Base-by-base conservation (phyloP, 2,888 invertebrate genomes). In the Acanthosepion lycidas region DNA sequence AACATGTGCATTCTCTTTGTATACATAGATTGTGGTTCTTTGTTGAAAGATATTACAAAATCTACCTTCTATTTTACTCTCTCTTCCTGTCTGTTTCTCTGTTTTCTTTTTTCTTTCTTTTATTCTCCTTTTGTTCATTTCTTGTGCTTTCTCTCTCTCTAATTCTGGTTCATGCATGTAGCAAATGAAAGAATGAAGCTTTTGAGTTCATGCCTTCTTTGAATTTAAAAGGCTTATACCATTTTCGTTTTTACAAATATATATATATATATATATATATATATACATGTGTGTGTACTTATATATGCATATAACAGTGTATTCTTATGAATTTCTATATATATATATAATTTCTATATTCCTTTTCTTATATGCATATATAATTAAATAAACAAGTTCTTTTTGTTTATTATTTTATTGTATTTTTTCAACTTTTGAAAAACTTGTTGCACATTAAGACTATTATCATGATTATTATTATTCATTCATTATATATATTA, bases 1-100 rank as follows among this genome's bases (percentile, higher is more conserved):
- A n/a, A 78, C 78, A 12, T 78, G n/a, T n/a, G 15, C n/a, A 78
- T 78, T 78, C 78, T n/a, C 78, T 12, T 33, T 78, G n/a, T 78
- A 9, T n/a, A 78, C n/a, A 78, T 0, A 78, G n/a, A 78, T n/a
- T n/a, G 78, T 12, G 15, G 33, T 33, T 78, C 78, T 78, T 78
- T 78, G 78, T 78, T 78, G 78, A 78, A n/a, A 78, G 78, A 78
- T 78, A 78, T 78, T 33, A 78, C 78, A 78, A 78, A 78, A 78
- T n/a, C n/a, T n/a, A 5, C 15, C n/a, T 78, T n/a, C 78, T 33
- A 33, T 78, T 78, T n/a, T n/a, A 78, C 78, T 33, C 78, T 78
- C n/a, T 78, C 78, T 78, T 6, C n/a, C n/a, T 78, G 3, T 78
- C 78, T 78, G 5, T 78, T 15, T 78, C n/a, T 33, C n/a, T 78